These are phyloP conservation scores for Athene noctua DNA, from an alignment of 2,113 vertebrate genomes.

Conservation along the genomic window DNA sequence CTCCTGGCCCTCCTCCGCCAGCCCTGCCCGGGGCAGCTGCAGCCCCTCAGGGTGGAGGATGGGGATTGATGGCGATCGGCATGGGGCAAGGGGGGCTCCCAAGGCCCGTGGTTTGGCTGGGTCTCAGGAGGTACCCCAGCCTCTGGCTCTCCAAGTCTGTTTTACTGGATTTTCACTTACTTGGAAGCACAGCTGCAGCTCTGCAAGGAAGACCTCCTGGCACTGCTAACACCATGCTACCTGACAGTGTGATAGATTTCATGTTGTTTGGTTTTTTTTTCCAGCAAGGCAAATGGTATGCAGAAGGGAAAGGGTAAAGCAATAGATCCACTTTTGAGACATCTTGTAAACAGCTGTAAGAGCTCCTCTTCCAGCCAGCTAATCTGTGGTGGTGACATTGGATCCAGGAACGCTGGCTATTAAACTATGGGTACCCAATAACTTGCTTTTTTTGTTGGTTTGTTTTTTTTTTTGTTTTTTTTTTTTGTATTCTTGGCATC, in stretches of 20 bases:
- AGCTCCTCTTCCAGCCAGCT: conserved; percentile 29
- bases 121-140: background rate
- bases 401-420: background rate
- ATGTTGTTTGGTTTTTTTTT: background rate
- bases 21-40: background rate
- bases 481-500: background rate
- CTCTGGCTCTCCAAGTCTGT: background rate
- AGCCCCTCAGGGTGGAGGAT: background rate
- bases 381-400: conserved; percentile 7
- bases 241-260: rapidly evolving
- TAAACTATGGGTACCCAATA: conserved; percentile 1
- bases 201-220: background rate
- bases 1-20: background rate
- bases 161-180: background rate
- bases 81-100: background rate
- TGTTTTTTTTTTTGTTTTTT: background rate
- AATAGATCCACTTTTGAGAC: conserved; percentile 16
- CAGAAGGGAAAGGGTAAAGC: conserved; percentile 14
- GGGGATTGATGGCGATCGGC: background rate
- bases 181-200: background rate
- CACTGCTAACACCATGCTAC: rapidly evolving
- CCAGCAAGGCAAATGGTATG: background rate
- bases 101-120: rapidly evolving
- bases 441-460: background rate
- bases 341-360: conserved; percentile 67